Percentiles rank a stretch among this genome's conserved stretches.
These are phyloP conservation scores for Aphelinus certus DNA, from an alignment of 1,140 invertebrate genomes.

Conservation along the genomic window DNA sequence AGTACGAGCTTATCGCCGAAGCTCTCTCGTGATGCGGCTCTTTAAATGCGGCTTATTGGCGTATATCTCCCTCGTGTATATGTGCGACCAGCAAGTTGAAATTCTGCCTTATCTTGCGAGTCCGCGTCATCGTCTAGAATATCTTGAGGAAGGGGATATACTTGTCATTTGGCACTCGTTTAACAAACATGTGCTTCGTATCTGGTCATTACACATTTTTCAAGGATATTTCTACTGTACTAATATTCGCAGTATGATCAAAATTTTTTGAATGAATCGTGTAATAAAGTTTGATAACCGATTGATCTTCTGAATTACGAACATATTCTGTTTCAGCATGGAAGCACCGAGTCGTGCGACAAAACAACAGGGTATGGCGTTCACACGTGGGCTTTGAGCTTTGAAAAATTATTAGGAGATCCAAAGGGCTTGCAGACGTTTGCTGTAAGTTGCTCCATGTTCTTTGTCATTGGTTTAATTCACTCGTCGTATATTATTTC, in stretches of 20 bases:
- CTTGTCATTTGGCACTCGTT: constrained; percentile 22
- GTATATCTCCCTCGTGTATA: neutral
- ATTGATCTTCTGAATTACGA: neutral
- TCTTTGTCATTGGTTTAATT: too few relatives aligned
- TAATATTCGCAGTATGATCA: too few relatives aligned
- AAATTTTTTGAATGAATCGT: too few relatives aligned
- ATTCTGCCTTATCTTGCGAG: constrained; percentile 33
- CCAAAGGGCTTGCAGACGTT: constrained; percentile 87
- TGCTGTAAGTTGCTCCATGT: constrained; percentile 72
- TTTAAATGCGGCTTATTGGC: too few relatives aligned
- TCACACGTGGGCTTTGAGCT: constrained; percentile 83
- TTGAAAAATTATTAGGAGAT: constrained; percentile 91
- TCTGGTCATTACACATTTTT: constrained; percentile 12
- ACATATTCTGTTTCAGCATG: constrained; percentile 57
- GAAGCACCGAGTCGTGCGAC: constrained; percentile 61
- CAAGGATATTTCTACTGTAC: too few relatives aligned
- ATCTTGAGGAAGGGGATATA: constrained; percentile 2
- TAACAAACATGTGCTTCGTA: constrained; percentile 23
- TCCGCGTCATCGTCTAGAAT: constrained; percentile 33
- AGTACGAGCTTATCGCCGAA: too few relatives aligned
- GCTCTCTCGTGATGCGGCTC: too few relatives aligned
- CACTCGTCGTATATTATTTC: too few relatives aligned
- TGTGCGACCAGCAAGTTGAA: constrained; percentile 1
- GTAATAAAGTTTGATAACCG: too few relatives aligned
- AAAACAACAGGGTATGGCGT: constrained; percentile 63